These are phyloP conservation scores for Rhinopomastus cyanomelas DNA, from an alignment of 2,113 vertebrate species.

Conservation along the genomic window DNA sequence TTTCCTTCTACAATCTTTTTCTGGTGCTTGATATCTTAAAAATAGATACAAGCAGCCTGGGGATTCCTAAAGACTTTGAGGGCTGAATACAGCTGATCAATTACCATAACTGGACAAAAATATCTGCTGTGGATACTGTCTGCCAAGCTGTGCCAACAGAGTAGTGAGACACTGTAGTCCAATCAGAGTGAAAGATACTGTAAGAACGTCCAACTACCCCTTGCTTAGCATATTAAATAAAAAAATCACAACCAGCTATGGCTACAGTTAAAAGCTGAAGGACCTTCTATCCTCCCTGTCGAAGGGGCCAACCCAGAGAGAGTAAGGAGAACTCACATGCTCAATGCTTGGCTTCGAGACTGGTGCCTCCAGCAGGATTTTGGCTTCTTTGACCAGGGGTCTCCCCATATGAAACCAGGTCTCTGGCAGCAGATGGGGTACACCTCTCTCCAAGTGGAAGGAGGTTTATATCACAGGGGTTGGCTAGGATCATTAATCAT, in stretches of 20 bases:
- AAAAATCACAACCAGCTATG: not conserved
- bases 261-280: not conserved
- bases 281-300: too few relatives aligned
- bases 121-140: not conserved
- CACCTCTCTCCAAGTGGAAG: too few relatives aligned
- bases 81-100: not conserved
- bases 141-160: not conserved
- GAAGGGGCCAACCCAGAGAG: too few relatives aligned
- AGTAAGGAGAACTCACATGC: too few relatives aligned
- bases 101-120: not conserved
- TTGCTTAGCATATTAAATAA: not conserved
- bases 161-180: not conserved
- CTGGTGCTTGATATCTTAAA: not conserved
- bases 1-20: slow-evolving; percentile 23
- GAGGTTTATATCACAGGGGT: too few relatives aligned
- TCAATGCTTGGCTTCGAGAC: too few relatives aligned
- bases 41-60: not conserved
- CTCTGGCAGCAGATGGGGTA: too few relatives aligned
- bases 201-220: not conserved
- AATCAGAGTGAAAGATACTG: not conserved
- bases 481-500: too few relatives aligned
- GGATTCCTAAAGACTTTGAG: not conserved
- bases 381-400: too few relatives aligned
- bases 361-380: too few relatives aligned
- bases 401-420: too few relatives aligned